These are phyloP conservation scores for Malurus alboscapulatus DNA, from an alignment of 2,113 vertebrate species.

Conservation along the genomic window DNA sequence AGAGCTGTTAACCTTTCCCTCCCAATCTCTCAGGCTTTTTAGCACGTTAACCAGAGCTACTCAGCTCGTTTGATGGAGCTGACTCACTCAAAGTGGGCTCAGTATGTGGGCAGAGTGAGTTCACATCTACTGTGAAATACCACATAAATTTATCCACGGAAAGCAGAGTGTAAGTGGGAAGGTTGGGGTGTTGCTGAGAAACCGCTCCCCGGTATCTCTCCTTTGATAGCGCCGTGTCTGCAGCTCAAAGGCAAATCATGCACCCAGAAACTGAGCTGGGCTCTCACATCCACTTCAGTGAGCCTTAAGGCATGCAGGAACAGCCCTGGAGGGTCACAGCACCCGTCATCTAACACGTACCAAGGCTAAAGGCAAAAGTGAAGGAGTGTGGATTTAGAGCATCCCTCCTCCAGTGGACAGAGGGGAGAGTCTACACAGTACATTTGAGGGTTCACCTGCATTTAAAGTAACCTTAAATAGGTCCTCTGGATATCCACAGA, in stretches of 20 bases:
- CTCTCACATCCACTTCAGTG: background rate
- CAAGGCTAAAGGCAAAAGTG: background rate
- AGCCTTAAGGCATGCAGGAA: background rate
- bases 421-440: background rate
- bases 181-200: constrained; percentile 50
- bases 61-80: constrained; percentile 32
- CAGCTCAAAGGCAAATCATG: background rate
- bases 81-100: constrained; percentile 63
- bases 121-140: constrained; percentile 46
- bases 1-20: background rate
- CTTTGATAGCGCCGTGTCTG: background rate
- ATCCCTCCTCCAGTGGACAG: background rate
- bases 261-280: background rate
- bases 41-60: background rate
- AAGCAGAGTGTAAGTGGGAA: constrained; percentile 51
- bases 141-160: constrained; percentile 39
- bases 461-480: background rate
- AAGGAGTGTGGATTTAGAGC: background rate
- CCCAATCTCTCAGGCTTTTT: background rate
- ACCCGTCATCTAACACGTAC: background rate
- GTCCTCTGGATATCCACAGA: background rate
- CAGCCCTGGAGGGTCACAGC: background rate
- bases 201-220: constrained; percentile 2
- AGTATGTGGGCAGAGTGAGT: constrained; percentile 49
- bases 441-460: background rate